These are phyloP conservation scores for Cacatua alba DNA, from an alignment of 2,113 vertebrate species.

Conservation along the genomic window DNA sequence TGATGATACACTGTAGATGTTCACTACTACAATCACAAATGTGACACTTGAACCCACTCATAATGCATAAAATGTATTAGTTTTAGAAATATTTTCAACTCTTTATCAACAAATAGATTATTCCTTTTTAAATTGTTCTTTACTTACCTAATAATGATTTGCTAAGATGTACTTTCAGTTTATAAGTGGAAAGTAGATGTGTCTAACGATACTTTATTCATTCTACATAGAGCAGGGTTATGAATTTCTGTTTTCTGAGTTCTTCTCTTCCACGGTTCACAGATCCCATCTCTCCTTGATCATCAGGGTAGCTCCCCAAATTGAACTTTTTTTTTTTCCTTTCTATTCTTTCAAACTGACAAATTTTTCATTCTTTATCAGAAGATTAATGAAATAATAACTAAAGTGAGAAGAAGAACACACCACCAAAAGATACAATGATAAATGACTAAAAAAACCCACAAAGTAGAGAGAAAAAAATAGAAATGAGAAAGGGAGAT, in stretches of 20 bases:
- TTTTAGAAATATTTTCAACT: not conserved
- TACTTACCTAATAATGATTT: not conserved
- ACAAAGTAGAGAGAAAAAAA: not conserved
- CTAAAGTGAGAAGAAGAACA: constrained; percentile 30
- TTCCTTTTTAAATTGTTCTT: not conserved
- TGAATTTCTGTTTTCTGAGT: constrained; percentile 52
- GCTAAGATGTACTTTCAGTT: not conserved
- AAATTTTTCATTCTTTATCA: constrained; percentile 53
- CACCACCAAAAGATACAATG: constrained; percentile 39
- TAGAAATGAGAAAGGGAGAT: not conserved
- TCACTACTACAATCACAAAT: not conserved
- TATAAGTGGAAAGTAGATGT: not conserved
- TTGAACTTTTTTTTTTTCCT: constrained; percentile 25
- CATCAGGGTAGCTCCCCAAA: constrained; percentile 57
- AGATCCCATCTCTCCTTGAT: constrained; percentile 70
- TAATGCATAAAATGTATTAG: not conserved
- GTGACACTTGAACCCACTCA: not conserved
- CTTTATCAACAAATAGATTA: not conserved
- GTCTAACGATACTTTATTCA: constrained; percentile 7
- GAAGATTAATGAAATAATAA: constrained; percentile 72
- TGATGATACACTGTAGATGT: not conserved
- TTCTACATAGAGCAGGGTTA: constrained; percentile 28
- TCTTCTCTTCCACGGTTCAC: constrained; percentile 70
- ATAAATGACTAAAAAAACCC: constrained; percentile 58
- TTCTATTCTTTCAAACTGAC: constrained; percentile 13